These are phyloP conservation scores for Exocentrus adspersus DNA, from an alignment of 2,888 invertebrate genomes.

Conservation along the genomic window DNA sequence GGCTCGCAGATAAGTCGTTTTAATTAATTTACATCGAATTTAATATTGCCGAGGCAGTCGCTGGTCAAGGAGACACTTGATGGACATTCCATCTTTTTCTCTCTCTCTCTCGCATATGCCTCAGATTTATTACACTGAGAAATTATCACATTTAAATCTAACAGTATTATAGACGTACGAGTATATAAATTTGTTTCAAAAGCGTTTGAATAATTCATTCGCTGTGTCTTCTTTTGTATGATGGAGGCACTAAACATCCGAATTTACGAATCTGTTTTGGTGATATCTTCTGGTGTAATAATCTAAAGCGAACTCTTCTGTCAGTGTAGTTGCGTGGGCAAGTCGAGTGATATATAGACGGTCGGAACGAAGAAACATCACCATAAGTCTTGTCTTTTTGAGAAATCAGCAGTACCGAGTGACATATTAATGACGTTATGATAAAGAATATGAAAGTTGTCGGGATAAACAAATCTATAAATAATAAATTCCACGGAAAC, in stretches of 20 bases:
- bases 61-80: constrained; percentile 48
- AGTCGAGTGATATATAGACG: constrained; percentile 60
- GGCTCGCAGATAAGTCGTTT: constrained; percentile 38
- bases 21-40: constrained; percentile 53
- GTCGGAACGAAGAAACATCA: constrained; percentile 60
- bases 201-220: no score
- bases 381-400: constrained; percentile 61
- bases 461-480: constrained; percentile 63
- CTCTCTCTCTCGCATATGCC: constrained; percentile 31
- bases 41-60: constrained; percentile 49
- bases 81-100: constrained; percentile 48
- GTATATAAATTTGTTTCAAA: no score
- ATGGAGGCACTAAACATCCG: no score
- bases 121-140: not conserved
- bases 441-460: constrained; percentile 63
- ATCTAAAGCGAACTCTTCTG: not conserved
- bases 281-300: no score
- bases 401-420: constrained; percentile 60
- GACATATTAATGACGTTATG: constrained; percentile 62
- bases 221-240: no score
- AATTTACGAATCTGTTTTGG: no score
- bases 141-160: not conserved
- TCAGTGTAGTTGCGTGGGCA: constrained; percentile 53
- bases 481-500: constrained; percentile 57
- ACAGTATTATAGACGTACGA: no score